Conservation (phyloP, 1,140 invertebrate genomes). For the Oscheius sp. region DNA sequence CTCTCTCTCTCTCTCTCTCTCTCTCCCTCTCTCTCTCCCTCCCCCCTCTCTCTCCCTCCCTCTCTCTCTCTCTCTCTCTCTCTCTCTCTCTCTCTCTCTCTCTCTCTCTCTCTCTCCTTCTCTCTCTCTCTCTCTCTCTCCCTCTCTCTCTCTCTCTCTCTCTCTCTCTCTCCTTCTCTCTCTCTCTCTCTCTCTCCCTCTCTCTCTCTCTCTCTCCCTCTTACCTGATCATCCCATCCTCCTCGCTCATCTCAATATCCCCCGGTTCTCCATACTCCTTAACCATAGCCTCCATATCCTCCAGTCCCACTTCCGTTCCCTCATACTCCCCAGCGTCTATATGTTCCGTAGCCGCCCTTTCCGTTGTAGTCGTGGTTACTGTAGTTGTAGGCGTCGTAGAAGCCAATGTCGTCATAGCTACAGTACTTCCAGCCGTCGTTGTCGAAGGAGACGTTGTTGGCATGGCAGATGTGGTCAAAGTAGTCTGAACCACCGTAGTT, state of each 20-base stretch:
- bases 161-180: too few relatives aligned
- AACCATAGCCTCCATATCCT: conserved; percentile 1
- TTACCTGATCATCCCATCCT: conserved; percentile 10
- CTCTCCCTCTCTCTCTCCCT: too few relatives aligned
- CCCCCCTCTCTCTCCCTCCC: too few relatives aligned
- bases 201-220: not conserved
- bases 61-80: too few relatives aligned
- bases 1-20: too few relatives aligned
- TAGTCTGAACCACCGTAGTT: conserved; percentile 2
- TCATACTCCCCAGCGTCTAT: conserved; percentile 18
- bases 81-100: too few relatives aligned
- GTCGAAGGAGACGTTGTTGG: conserved; percentile 23
- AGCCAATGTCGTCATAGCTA: conserved; percentile 26
- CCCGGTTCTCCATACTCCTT: conserved; percentile 17
- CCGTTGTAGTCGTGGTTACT: too few relatives aligned
- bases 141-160: too few relatives aligned
- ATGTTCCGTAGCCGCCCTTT: not conserved
- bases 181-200: conserved; percentile 8
- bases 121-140: too few relatives aligned
- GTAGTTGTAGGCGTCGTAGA: conserved; percentile 21
- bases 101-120: too few relatives aligned
- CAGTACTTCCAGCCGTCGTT: conserved; percentile 11
- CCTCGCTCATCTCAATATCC: conserved; percentile 17
- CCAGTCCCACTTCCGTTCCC: conserved; percentile 4
- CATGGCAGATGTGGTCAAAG: not conserved